These are phyloP conservation scores for Poicephalus gulielmi DNA, from an alignment of 2,113 vertebrate species.

Conservation along the genomic window DNA sequence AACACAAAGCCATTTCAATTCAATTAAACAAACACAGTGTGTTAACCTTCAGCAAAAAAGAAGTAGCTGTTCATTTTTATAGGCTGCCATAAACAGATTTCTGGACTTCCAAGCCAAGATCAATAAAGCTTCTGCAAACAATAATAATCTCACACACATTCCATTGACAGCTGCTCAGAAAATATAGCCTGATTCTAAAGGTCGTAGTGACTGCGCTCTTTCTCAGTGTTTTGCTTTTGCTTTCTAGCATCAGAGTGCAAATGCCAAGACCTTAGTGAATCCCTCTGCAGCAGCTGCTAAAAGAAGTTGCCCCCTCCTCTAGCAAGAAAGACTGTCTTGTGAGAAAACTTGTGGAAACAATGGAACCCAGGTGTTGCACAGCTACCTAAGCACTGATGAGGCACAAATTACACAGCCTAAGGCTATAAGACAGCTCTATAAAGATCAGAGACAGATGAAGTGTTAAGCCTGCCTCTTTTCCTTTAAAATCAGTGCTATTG, in stretches of 20 bases:
- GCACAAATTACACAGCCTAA: not conserved
- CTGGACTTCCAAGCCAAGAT: slow-evolving; percentile 76
- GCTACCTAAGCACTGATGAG: not conserved
- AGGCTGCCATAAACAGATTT: slow-evolving; percentile 75
- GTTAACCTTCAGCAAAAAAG: slow-evolving; percentile 79
- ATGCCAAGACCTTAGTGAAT: not conserved
- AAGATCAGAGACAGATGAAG: not conserved
- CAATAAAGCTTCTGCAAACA: slow-evolving; percentile 78
- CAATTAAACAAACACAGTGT: slow-evolving; percentile 78
- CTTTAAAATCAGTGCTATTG: not conserved
- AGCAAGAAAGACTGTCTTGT: not conserved
- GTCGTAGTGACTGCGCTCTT: slow-evolving; percentile 28
- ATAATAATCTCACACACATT: slow-evolving; percentile 76
- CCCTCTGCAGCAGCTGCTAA: not conserved
- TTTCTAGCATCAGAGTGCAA: slow-evolving; percentile 51
- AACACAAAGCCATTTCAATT: slow-evolving; percentile 77
- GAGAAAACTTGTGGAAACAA: not conserved
- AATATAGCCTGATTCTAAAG: slow-evolving; percentile 71
- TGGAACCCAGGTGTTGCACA: not conserved
- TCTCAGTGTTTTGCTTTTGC: slow-evolving; percentile 48
- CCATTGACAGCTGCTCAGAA: slow-evolving; percentile 75
- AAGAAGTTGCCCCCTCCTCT: not conserved
- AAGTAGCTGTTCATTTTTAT: slow-evolving; percentile 74
- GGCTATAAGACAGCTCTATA: not conserved
- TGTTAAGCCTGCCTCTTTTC: not conserved